Base-by-base conservation (phyloP, 1,140 invertebrate species). In the Microplitis demolitor region DNA sequence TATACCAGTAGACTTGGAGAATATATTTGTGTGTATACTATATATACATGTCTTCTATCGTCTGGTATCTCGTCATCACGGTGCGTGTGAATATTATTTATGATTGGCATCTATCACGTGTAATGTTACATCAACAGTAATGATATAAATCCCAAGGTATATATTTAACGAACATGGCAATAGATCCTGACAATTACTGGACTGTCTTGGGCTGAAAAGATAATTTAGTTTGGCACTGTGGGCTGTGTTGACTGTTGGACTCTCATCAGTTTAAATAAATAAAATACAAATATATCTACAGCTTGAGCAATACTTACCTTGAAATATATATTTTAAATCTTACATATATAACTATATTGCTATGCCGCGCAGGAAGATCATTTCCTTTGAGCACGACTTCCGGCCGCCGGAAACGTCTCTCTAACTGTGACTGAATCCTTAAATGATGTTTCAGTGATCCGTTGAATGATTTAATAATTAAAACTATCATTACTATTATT, bases 331-430 rank as follows among this genome's bases (percentile, higher is more conserved):
- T 60, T 16, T 61, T 45, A 54, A 16, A 4, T 69, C n/a, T 60
- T 56, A 69, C 37, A 4, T 4, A 34, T 67, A 8, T 33, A 64
- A 37, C n/a, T 24, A 14, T 74, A 74, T 75, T 76, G 67, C 70
- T 81, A 83, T 83, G 79, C 81, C 71, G 79, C 81, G 76, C 76
- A 67, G 72, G 67, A 71, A 76, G 75, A 78, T 68, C 68, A 71
- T 77, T 83, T 83, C 81, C 81, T 83, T 73, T 69, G 74, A 66
- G 56, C 13, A 64, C 69, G 79, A 73, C 80, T 85, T 85, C 83
- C 83, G 81, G 78, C 73, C 80, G 77, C 82, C 83, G 84, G 83
- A 86, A 86, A 83, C 78, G 80, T 83, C 80, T 79, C 80, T 82
- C 77, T 66, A 81, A 82, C 77, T 73, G 69, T 63, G 72, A 61